A percentile compares a stretch with the other conserved stretches of the same genome.
These are phyloP conservation scores for Operophtera brumata DNA, from an alignment of 2,888 invertebrate species.

Conservation along the genomic window DNA sequence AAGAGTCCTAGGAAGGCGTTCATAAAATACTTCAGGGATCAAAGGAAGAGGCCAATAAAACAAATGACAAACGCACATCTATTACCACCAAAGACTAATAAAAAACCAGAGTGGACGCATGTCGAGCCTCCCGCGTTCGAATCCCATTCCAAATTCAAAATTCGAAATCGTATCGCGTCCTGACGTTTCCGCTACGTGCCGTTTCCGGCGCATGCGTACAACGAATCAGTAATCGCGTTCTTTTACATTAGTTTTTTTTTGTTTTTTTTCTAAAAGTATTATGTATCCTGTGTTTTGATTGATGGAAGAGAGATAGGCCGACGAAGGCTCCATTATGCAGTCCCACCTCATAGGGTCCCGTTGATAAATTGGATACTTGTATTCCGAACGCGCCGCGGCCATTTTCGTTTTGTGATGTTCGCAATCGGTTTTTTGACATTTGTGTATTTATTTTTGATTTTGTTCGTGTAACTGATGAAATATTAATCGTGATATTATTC, in stretches of 20 bases:
- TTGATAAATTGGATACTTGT: slow-evolving; percentile 66
- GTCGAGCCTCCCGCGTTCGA: slow-evolving; percentile 57
- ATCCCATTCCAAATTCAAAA: slow-evolving; percentile 68
- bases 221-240: slow-evolving; percentile 72
- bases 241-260: slow-evolving; percentile 53
- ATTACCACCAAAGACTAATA: slow-evolving; percentile 45
- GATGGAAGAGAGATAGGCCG: slow-evolving; percentile 67
- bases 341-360: slow-evolving; percentile 52
- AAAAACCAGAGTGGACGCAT: slow-evolving; percentile 60
- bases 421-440: slow-evolving; percentile 55
- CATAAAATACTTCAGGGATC: not conserved
- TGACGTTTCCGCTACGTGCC: slow-evolving; percentile 77
- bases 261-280: slow-evolving; percentile 52
- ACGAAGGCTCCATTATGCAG: slow-evolving; percentile 58
- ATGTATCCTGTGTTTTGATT: slow-evolving; percentile 77
- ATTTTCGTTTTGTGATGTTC: slow-evolving; percentile 50
- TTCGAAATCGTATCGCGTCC: slow-evolving; percentile 80
- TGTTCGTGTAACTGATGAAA: slow-evolving; percentile 35
- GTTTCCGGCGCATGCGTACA: slow-evolving; percentile 68
- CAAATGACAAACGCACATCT: slow-evolving; percentile 27
- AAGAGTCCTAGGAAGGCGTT: not conserved
- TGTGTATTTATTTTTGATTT: slow-evolving; percentile 29
- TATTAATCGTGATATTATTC: slow-evolving; percentile 38
- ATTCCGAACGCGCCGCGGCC: slow-evolving; percentile 54
- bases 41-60: not conserved